Evolutionary conservation across 1,140 invertebrate species (phyloP).

Genomic region (Medauroidea extradentata): DNA sequence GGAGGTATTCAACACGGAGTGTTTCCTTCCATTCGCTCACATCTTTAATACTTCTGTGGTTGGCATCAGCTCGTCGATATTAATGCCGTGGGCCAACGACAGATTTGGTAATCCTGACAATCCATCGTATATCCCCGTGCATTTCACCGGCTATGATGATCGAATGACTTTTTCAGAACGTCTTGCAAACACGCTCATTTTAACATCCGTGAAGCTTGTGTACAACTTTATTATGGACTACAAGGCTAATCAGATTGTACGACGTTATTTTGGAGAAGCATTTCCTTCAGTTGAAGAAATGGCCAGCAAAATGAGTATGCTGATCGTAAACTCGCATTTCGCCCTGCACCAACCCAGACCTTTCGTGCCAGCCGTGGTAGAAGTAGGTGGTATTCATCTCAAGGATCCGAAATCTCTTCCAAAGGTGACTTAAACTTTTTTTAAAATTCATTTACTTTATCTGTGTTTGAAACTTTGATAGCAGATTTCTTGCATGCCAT

Average conservation of each 20-base stretch:
- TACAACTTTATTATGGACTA: not conserved
- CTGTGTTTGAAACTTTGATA: too few species aligned
- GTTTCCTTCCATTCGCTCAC: conserved; percentile 37
- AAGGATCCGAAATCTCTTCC: not conserved
- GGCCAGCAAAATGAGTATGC: conserved; percentile 20
- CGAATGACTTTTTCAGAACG: conserved; percentile 30
- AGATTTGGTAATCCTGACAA: conserved; percentile 25
- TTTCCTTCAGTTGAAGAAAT: conserved; percentile 21
- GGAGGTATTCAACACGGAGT: conserved; percentile 33
- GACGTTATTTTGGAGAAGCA: not conserved
- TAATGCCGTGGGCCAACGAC: conserved; percentile 34
- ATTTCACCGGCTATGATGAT: conserved; percentile 19
- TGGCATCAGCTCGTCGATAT: conserved; percentile 24
- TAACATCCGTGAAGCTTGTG: too few species aligned
- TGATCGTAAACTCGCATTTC: conserved; percentile 30
- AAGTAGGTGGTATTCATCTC: conserved; percentile 28
- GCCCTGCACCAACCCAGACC: conserved; percentile 23
- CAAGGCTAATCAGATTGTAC: not conserved
- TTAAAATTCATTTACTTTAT: too few species aligned
- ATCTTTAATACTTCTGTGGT: conserved; percentile 30
- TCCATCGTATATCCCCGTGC: conserved; percentile 26
- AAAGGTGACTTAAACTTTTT: too few species aligned
- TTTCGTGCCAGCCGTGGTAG: conserved; percentile 31
- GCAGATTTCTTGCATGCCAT: too few species aligned
- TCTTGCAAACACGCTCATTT: conserved; percentile 6